Percentiles rank a stretch among this genome's conserved stretches.
These are phyloP conservation scores for Sterrhoptilus dennistouni DNA, from an alignment of 2,113 vertebrate species.

Conservation along the genomic window DNA sequence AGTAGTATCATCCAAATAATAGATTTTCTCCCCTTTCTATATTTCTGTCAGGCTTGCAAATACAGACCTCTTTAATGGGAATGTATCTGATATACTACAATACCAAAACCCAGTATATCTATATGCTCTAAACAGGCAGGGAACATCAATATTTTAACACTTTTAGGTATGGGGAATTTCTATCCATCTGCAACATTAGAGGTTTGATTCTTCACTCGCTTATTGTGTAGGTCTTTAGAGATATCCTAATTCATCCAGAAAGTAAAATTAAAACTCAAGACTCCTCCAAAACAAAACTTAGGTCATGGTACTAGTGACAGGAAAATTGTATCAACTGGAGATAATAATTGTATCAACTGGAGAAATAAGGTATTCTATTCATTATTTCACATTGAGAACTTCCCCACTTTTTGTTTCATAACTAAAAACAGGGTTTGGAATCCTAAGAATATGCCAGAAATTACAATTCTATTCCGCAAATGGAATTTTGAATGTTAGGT, in stretches of 20 bases:
- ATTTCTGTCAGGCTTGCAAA: not conserved
- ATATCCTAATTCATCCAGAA: not conserved
- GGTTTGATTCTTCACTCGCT: not conserved
- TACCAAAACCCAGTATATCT: not conserved
- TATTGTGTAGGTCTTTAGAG: not conserved
- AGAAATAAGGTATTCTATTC: not conserved
- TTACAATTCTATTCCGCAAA: not conserved
- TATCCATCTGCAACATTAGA: not conserved
- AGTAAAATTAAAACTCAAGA: not conserved
- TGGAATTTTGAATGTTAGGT: not conserved
- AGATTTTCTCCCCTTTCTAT: not conserved
- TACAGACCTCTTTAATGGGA: not conserved
- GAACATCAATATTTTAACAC: not conserved
- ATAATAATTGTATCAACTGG: not conserved
- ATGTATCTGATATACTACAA: not conserved
- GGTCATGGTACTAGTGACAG: not conserved
- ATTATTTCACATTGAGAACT: not conserved
- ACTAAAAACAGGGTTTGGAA: not conserved
- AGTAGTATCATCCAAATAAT: not conserved
- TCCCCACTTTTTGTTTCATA: not conserved
- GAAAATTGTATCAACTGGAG: not conserved
- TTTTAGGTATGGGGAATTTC: not conserved
- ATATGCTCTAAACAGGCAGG: not conserved
- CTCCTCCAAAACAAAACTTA: fast-evolving
- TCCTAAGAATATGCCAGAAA: not conserved